Evolutionary conservation across 1,140 invertebrate species (phyloP), one percentile per base, ranked within the genome.

Genomic region (Leptopilina clavipes): DNA sequence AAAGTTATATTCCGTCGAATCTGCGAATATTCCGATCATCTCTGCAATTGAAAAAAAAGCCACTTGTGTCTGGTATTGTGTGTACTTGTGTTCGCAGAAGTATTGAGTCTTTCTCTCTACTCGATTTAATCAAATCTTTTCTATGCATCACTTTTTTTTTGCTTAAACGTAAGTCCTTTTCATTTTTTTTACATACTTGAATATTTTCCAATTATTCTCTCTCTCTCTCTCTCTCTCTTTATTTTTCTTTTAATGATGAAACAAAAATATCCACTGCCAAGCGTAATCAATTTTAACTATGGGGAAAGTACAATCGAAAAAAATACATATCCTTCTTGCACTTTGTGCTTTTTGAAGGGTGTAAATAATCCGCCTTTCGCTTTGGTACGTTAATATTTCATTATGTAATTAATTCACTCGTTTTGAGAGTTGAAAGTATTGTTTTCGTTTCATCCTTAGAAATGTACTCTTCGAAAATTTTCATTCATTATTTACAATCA

Each of bases 41-140:
- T 6, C 56, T 22, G 25, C 56, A 8, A 52, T 52, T n/a, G 14
- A 8, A 17, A 17, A n/a, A 48, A 14, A 59, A 59, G 22, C 56
- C 56, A 59, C 65, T 75, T 75, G 74, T 75, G 65, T 75, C 44
- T 75, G 74, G 45, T 48, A 52, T 75, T 48, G 22, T 52, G 70
- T 65, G 78, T 75, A 71, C 71, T 72, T 77, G 56, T 73, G 73
- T 77, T 72, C 59, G 40, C 73, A 73, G 52, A 75, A 72, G 73
- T 76, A 56, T 73, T 59, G 31, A 76, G 71, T 70, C 56, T 65
- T 65, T 56, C 17, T 22, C 19, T 10, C 25, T 22, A 25, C 56
- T 65, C 11, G 6, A 14, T 2, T 31, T 11, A 31, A 25, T 14
- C 3, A 59, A 59, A 3, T 12, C 22, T 65, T 65, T 65, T 31